Evolutionary conservation across 1,140 invertebrate species (phyloP), one percentile per base, ranked within the genome.

Genomic region (Aphelenchoides besseyi): DNA sequence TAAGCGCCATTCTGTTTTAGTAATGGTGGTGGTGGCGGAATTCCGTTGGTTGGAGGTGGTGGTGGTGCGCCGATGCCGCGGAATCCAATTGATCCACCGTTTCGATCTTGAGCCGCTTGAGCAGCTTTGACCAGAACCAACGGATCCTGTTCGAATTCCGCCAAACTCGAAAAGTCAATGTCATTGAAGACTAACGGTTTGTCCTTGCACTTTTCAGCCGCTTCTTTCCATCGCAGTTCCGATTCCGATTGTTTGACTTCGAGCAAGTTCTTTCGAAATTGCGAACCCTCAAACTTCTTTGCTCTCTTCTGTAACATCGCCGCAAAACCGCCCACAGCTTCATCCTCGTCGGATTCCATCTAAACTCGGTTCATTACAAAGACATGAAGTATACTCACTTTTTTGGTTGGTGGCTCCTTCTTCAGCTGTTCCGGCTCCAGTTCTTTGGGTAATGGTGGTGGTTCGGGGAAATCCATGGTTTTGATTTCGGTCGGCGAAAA

Each of bases 151-250:
- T 88, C 85, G 32, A 79, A 78, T 68, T 88, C 87, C 48, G 86
- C 86, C 32, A 98, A 87, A 86, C 97, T 94, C 0, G 92, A 94
- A 82, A 98, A 98, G 85, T 98, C 95, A 66, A 97, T 87, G 85
- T 97, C 95, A 85, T 95, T 96, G 9, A 98, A 89, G 76, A 91
- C 90, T 54, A 98, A 87, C 0, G 92, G 90, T 74, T 94, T 74
- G 53, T 76, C 72, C n/a, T 77, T 77, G 72, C 72, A 76, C 23
- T 77, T 90, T 33, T 90, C 90, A 28, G 92, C 89, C 68, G 95
- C 85, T 77, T 93, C 91, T 79, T 97, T 94, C 95, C 95, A 98
- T 16, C 73, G 79, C 80, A 89, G 88, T 88, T 90, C 78, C 91
- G 89, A 57, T 90, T 91, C 79, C 92, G 91, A 85, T 93, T 92